phyloP scores from a whole-genome alignment of 2,113 vertebrate genomes.

The Gymnorhina tibicen region DNA sequence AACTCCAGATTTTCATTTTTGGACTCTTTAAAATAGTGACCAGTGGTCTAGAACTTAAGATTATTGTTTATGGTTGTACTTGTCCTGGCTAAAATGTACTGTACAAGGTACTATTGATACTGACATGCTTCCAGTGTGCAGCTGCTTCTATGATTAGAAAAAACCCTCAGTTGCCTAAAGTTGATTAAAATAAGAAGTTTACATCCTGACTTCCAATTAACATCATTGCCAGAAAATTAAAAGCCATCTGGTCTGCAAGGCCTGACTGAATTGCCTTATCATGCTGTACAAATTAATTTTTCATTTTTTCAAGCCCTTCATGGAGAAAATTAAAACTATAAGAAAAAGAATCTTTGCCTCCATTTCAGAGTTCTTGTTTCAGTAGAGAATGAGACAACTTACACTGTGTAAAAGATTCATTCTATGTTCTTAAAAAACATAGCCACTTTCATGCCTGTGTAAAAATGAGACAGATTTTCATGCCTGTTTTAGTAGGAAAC shows the following conservation, averaged over 20 bases:
- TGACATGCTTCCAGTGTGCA: background rate
- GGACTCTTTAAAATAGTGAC: background rate
- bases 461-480: background rate
- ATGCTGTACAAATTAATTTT: conserved; percentile 56
- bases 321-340: conserved; percentile 28
- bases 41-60: background rate
- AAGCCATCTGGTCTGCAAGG: conserved; percentile 52
- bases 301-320: conserved; percentile 3
- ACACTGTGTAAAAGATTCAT: background rate
- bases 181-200: conserved; percentile 53
- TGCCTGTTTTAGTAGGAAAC: background rate
- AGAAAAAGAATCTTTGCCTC: background rate
- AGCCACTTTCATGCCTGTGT: background rate
- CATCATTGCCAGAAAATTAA: conserved; percentile 66
- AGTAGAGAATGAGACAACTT: background rate
- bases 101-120: background rate
- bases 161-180: background rate
- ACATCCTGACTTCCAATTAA: conserved; percentile 41
- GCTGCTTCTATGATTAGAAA: conserved; percentile 16
- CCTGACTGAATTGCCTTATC: conserved; percentile 32
- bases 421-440: background rate
- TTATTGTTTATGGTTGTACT: background rate
- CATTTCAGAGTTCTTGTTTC: background rate
- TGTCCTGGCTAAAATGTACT: background rate
- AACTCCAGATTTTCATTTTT: background rate